phyloP scores from a whole-genome alignment of 2,888 invertebrate genomes.

The Ferrisia virgata region DNA sequence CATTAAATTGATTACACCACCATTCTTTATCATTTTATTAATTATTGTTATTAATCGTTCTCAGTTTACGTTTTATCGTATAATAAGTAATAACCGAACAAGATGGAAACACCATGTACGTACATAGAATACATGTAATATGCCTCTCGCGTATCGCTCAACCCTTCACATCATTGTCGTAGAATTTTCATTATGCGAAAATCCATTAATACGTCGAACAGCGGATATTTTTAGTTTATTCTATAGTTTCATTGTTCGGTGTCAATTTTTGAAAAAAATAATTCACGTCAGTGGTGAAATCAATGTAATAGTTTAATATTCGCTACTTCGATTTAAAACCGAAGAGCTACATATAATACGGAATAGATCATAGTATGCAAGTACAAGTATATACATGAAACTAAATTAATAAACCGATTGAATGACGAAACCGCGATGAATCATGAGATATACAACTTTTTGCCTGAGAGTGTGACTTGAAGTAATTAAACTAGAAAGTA shows the following conservation, averaged over 20 bases:
- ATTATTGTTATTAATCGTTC: conserved; percentile 15
- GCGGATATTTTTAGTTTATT: not conserved
- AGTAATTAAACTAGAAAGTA: not conserved
- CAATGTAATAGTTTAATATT: too few species aligned
- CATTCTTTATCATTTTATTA: conserved; percentile 6
- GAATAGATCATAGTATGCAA: too few species aligned
- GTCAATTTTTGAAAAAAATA: too few species aligned
- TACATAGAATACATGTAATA: too few species aligned
- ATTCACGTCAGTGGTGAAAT: too few species aligned
- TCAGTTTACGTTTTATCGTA: not conserved
- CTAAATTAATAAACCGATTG: too few species aligned
- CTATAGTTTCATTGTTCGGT: not conserved
- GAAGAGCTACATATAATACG: too few species aligned
- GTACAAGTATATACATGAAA: too few species aligned
- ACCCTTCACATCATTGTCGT: not conserved
- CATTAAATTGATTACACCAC: not conserved
- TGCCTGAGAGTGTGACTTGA: not conserved
- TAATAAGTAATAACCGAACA: not conserved
- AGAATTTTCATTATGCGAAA: not conserved
- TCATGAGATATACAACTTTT: not conserved
- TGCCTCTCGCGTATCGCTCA: not conserved
- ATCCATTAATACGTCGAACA: not conserved
- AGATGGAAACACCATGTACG: not conserved
- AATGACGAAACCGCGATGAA: not conserved
- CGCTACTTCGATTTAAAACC: too few species aligned